Percentiles rank a stretch among this genome's conserved stretches.
phyloP scores from a whole-genome alignment of 2,888 invertebrate genomes.

The Ceraclea dissimilis region DNA sequence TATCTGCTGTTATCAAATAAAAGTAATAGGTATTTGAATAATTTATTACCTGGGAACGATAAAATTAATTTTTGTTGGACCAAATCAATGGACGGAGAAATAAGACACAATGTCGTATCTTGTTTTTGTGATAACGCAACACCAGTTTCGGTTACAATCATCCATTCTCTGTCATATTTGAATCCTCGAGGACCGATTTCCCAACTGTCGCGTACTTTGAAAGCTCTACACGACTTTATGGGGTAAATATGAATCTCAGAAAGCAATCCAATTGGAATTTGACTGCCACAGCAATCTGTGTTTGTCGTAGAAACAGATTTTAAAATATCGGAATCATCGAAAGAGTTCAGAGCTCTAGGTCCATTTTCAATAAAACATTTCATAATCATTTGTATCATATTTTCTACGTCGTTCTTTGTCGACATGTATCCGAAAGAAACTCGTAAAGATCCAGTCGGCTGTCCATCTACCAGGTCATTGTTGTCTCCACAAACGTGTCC shows the following conservation, averaged over 20 bases:
- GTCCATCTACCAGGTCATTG: constrained; percentile 73
- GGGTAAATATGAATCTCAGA: constrained; percentile 68
- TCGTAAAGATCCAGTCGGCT: constrained; percentile 87
- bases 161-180: constrained; percentile 87
- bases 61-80: constrained; percentile 47
- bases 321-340: neutral
- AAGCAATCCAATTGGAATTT: constrained; percentile 29
- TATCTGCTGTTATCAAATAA: too few relatives aligned
- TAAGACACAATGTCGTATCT: constrained; percentile 67
- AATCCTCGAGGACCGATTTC: constrained; percentile 68
- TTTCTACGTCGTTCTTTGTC: constrained; percentile 60
- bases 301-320: neutral
- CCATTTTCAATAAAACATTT: constrained; percentile 58
- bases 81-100: constrained; percentile 66
- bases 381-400: constrained; percentile 64
- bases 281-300: neutral
- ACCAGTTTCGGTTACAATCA: constrained; percentile 78
- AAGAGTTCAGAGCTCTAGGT: constrained; percentile 24
- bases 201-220: constrained; percentile 62
- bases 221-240: constrained; percentile 84
- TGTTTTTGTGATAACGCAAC: constrained; percentile 85
- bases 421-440: constrained; percentile 92
- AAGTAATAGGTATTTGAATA: too few relatives aligned
- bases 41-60: constrained; percentile 58
- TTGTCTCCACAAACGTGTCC: constrained; percentile 92